These are phyloP conservation scores for Sorex fumeus DNA, from an alignment of 2,113 vertebrate genomes.

Conservation along the genomic window DNA sequence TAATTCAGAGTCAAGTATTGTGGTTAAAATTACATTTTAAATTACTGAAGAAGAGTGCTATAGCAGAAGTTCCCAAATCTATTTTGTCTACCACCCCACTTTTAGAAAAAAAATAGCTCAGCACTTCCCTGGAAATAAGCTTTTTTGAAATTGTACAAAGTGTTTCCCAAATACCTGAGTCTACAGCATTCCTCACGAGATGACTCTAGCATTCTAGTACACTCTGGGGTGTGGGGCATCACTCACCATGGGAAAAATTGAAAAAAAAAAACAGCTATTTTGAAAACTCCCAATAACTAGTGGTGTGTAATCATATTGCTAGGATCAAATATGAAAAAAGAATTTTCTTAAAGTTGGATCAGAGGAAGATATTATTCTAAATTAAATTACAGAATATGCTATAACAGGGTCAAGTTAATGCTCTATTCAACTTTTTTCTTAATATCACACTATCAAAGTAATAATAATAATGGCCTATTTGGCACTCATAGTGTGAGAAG, in stretches of 20 bases:
- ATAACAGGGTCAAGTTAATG: not conserved
- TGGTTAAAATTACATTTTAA: constrained; percentile 21
- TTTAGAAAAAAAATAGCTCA: too few species aligned
- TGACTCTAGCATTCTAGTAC: too few species aligned
- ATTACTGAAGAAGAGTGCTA: not conserved
- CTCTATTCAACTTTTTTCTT: constrained; percentile 32
- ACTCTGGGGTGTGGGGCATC: too few species aligned
- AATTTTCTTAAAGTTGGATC: constrained; percentile 43
- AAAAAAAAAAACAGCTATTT: not conserved
- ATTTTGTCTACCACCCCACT: too few species aligned
- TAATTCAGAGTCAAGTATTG: constrained; percentile 24
- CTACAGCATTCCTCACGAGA: too few species aligned
- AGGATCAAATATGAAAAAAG: constrained; percentile 35
- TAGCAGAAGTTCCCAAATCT: too few species aligned
- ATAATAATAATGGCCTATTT: constrained; percentile 46
- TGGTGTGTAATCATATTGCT: constrained; percentile 52
- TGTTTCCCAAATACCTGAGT: too few species aligned
- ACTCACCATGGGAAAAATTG: too few species aligned
- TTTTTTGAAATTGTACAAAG: too few species aligned
- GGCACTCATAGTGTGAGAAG: constrained; percentile 8
- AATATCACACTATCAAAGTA: constrained; percentile 34
- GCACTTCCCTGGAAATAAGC: too few species aligned
- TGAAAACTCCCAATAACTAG: constrained; percentile 9
- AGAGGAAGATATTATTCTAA: constrained; percentile 41
- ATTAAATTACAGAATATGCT: constrained; percentile 48